Conservation (phyloP, 2,888 invertebrate species). For the Trichogramma dendrolimi region DNA sequence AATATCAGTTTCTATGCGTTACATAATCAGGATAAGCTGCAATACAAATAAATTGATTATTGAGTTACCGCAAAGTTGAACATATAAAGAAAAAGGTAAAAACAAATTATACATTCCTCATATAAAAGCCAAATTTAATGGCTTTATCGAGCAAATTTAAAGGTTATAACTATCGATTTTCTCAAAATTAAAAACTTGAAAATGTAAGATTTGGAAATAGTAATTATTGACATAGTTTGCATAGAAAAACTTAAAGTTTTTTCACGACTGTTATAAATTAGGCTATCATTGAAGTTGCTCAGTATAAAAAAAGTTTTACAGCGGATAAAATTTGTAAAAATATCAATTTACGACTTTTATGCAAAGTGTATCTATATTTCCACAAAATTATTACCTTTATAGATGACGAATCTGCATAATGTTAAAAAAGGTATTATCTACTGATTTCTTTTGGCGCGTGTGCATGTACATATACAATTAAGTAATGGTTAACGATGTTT, state of each 20-base stretch:
- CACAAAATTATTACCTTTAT: slow-evolving; percentile 17
- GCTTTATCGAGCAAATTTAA: too few relatives aligned
- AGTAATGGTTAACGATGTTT: slow-evolving; percentile 27
- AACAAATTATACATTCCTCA: slow-evolving; percentile 19
- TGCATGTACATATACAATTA: slow-evolving; percentile 24
- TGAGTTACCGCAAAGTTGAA: slow-evolving; percentile 21
- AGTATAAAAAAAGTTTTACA: slow-evolving; percentile 22
- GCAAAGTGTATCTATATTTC: slow-evolving; percentile 6
- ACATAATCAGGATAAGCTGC: slow-evolving; percentile 16
- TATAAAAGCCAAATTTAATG: not conserved
- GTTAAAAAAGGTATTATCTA: slow-evolving; percentile 25
- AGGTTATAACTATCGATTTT: too few relatives aligned
- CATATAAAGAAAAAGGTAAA: slow-evolving; percentile 3
- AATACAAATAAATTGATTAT: slow-evolving; percentile 23
- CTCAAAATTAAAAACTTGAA: too few relatives aligned
- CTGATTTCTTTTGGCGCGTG: slow-evolving; percentile 20
- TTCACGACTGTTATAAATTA: not conserved
- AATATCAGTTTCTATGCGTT: slow-evolving; percentile 11
- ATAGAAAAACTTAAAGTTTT: slow-evolving; percentile 23
- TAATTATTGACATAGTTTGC: slow-evolving; percentile 17
- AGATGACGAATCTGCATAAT: slow-evolving; percentile 23
- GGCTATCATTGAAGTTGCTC: not conserved
- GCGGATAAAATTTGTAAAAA: slow-evolving; percentile 13
- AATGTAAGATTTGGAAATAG: not conserved
- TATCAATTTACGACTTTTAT: slow-evolving; percentile 9